phyloP scores from a whole-genome alignment of 2,113 vertebrate species.

The Amblyopsis rosae region DNA sequence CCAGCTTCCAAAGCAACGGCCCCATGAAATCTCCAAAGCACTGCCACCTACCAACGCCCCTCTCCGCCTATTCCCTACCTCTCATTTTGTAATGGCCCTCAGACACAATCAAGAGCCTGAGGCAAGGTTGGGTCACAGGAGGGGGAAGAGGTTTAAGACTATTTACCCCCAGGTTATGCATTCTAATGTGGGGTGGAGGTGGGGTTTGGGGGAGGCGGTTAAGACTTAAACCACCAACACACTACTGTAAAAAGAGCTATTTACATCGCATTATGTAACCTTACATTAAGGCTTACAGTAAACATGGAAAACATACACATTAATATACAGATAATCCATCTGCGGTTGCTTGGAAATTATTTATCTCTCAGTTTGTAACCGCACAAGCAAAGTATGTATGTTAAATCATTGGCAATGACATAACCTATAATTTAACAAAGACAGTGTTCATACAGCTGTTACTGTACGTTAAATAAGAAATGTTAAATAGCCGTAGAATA shows the following conservation, averaged over 20 bases:
- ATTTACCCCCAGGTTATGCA: conserved; percentile 42
- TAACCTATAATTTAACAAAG: too few species aligned
- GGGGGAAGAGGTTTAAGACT: conserved; percentile 29
- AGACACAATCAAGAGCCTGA: conserved; percentile 35
- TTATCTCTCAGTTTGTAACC: too few species aligned
- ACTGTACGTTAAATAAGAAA: neutral
- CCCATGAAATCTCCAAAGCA: conserved; percentile 1
- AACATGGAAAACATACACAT: conserved; percentile 1
- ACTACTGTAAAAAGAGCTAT: conserved; percentile 14
- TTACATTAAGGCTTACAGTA: conserved; percentile 2
- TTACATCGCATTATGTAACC: conserved; percentile 28
- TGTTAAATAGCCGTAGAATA: neutral
- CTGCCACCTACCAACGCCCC: conserved; percentile 13
- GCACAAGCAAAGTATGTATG: too few species aligned
- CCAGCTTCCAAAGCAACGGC: conserved; percentile 36
- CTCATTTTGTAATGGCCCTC: conserved; percentile 26
- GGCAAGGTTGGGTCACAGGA: conserved; percentile 17
- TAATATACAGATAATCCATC: neutral
- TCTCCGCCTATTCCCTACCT: conserved; percentile 18
- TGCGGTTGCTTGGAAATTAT: too few species aligned
- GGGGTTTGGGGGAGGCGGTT: neutral
- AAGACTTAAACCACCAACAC: conserved; percentile 27
- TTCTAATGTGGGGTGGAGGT: conserved; percentile 18
- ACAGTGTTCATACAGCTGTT: neutral
- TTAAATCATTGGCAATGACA: too few species aligned